Base-by-base conservation (phyloP, 2,888 invertebrate genomes). In the Drosophila stalkeri region DNA sequence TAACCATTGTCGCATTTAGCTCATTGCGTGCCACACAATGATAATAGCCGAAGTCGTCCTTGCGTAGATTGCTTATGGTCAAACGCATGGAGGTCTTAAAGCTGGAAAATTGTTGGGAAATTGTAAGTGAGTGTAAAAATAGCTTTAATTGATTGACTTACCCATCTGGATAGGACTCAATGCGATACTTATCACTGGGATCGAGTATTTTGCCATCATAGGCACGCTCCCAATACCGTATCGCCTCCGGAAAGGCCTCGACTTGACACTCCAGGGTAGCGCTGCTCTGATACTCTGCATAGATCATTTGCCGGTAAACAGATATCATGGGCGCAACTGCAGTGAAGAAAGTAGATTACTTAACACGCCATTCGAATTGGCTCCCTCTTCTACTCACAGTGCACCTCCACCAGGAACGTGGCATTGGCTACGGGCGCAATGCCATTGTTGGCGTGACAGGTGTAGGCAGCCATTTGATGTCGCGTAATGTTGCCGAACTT, bases 11-110 rank as follows among this genome's bases (percentile, higher is more conserved):
- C 51, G 95, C 95, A 77, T 97, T 96, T 31, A 97, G 94, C 80
- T 96, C 96, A 91, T 98, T 98, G 91, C 97, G 97, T 65, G 96
- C 96, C 62, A 97, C 95, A 91, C 98, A 98, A 91, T 96, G 95
- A 92, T 98, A 98, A 74, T 95, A 94, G 18, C 96, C 95, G 64
- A 96, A 94, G 91, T 98, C 98, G 62, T 94, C 93, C 7, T 94
- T 93, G 44, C 94, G 94, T 43, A 97, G 93, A 72, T 95, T 94
- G 1, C 95, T 95, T 57, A 98, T 95, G 87, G 96, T 97, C 52
- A 98, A 93, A 67, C 95, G 95, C 97, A 97, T 97, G 89, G 95
- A 95, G 77, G 96, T 95, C 92, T 96, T 94, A 93, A 95, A 93
- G 47, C 92, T 92, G 27, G 27, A 27, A 27, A 27, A 27, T 27